Conservation (phyloP, 2,113 vertebrate genomes). For the Porphyrio hochstetteri region DNA sequence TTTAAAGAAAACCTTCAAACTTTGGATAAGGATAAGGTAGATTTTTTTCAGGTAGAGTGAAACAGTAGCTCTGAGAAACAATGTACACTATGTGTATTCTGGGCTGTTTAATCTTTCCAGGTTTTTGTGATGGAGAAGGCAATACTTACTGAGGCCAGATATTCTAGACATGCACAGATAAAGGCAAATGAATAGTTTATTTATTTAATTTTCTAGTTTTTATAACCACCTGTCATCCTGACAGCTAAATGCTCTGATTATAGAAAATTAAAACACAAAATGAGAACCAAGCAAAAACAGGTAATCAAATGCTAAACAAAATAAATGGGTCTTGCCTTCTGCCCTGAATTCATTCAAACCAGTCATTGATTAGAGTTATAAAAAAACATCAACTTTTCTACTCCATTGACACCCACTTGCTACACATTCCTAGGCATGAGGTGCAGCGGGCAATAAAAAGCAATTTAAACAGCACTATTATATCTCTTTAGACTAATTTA, state of each 20-base stretch:
- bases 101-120: not conserved
- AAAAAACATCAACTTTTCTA: not conserved
- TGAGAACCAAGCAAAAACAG: not conserved
- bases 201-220: not conserved
- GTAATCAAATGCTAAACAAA: not conserved
- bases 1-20: not conserved
- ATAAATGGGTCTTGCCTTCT: not conserved
- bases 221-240: not conserved
- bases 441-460: not conserved
- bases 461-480: not conserved
- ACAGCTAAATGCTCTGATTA: not conserved
- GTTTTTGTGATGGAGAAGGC: not conserved
- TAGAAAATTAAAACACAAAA: conserved; percentile 4
- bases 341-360: not conserved
- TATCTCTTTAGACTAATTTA: not conserved
- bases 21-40: not conserved
- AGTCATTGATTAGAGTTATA: not conserved
- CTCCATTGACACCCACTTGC: not conserved
- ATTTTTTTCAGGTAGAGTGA: not conserved
- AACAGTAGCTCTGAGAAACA: not conserved
- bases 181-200: not conserved
- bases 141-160: not conserved
- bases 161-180: not conserved
- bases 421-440: not conserved
- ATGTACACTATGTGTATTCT: not conserved